These are phyloP conservation scores for Euschistus heros DNA, from an alignment of 1,140 invertebrate genomes.

Conservation along the genomic window DNA sequence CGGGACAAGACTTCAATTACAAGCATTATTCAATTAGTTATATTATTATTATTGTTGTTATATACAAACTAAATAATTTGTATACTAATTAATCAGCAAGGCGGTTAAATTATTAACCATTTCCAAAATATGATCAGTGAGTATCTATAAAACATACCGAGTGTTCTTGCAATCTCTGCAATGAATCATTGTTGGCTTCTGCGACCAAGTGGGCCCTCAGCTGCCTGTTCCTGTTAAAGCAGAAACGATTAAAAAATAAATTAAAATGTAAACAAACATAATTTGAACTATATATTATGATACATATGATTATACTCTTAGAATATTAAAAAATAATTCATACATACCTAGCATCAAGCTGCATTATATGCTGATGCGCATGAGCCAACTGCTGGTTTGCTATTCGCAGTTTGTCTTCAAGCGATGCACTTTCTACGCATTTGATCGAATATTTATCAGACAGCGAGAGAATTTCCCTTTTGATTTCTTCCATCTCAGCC, in stretches of 20 bases:
- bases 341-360: constrained; percentile 53
- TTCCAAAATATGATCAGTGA: not conserved
- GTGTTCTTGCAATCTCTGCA: constrained; percentile 29
- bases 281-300: constrained; percentile 15
- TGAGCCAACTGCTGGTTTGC: constrained; percentile 66
- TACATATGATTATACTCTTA: not conserved
- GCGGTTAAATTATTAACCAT: not conserved
- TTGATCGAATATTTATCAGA: constrained; percentile 85
- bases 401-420: constrained; percentile 70
- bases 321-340: not conserved
- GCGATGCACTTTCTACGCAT: constrained; percentile 75
- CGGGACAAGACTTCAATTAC: too few relatives aligned
- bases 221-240: constrained; percentile 54
- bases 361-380: constrained; percentile 66
- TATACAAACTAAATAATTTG: too few relatives aligned
- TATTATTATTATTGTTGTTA: too few relatives aligned
- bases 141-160: constrained; percentile 14
- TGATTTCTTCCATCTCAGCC: constrained; percentile 72
- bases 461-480: constrained; percentile 72
- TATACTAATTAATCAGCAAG: too few relatives aligned
- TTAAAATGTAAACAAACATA: not conserved
- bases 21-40: too few relatives aligned
- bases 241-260: constrained; percentile 4
- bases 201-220: constrained; percentile 58
- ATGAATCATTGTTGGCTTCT: constrained; percentile 47